Evolutionary conservation across 2,888 invertebrate species (phyloP), one percentile per base, ranked within the genome.

Genomic region (Lycophotia porphyrea): DNA sequence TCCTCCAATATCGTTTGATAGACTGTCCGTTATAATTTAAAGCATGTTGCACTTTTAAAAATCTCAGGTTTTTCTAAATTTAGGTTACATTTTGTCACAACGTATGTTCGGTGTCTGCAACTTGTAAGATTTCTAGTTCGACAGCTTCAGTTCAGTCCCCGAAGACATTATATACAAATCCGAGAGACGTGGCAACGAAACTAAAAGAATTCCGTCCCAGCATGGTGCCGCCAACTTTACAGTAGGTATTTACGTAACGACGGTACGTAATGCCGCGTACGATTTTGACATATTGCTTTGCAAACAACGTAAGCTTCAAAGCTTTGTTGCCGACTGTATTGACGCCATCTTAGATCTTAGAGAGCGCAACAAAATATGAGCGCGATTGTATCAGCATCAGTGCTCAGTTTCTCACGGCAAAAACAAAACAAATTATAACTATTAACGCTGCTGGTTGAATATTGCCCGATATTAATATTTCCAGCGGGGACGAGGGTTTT

Each of bases 401-500:
- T 86, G 86, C 81, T 11, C 11, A 39, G 39, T 39, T 39, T 39
- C 39, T 80, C 80, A 75, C 68, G 72, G 84, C 81, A 86, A 89
- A 92, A 92, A 93, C 93, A 95, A 95, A 95, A 94, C 93, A 94
- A 95, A 94, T 94, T 92, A 93, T 92, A 92, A 93, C 92, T 92
- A 94, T 94, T 94, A 95, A 91, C 90, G 91, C 89, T 86, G 91
- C 90, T 90, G 90, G 91, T 92, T 92, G 90, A 93, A 94, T 94
- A 91, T 93, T 91, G 92, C 88, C 92, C 92, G 93, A 94, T 96
- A 96, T 96, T 96, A 96, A 95, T 96, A 95, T 94, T 95, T 94
- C 94, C 92, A 90, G 90, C 90, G 92, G 91, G 92, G 90, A 90
- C 90, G 90, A 81, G 82, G 88, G 93, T 95, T 95, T 95, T 95